Conservation (phyloP, 2,797 vertebrate genomes). For the Anabas testudineus region DNA sequence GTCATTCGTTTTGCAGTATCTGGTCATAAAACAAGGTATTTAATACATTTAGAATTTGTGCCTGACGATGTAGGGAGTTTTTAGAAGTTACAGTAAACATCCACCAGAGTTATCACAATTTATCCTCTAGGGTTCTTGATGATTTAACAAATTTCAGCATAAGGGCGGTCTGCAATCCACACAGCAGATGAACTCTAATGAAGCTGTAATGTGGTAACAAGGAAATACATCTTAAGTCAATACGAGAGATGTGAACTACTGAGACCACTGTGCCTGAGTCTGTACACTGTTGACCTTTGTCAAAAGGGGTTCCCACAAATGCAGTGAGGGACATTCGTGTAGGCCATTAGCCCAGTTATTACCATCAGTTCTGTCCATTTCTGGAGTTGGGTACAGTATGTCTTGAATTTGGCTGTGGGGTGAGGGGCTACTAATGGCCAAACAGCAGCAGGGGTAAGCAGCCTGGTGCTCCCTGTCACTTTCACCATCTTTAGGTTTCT, state of each 20-base stretch:
- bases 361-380: conserved; percentile 44
- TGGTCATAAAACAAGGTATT: neutral
- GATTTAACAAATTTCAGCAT: too few relatives aligned
- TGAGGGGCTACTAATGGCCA: conserved; percentile 46
- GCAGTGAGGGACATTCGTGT: conserved; percentile 31
- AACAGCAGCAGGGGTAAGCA: conserved; percentile 56
- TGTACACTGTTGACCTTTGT: conserved; percentile 10
- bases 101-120: neutral
- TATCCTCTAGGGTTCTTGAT: neutral
- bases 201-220: neutral
- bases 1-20: neutral
- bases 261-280: neutral
- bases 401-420: conserved; percentile 41
- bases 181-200: neutral
- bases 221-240: neutral
- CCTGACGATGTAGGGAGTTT: neutral
- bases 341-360: conserved; percentile 36
- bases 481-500: conserved; percentile 60
- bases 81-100: neutral
- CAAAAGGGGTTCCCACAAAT: conserved; percentile 24
- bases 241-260: neutral
- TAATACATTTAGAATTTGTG: neutral
- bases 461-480: conserved; percentile 57
- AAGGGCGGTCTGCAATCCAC: neutral
- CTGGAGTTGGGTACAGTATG: conserved; percentile 23